Evolutionary conservation across 2,797 vertebrate species (phyloP), one percentile per base, ranked within the genome.

Genomic region (Neosilurus mollespiculum): DNA sequence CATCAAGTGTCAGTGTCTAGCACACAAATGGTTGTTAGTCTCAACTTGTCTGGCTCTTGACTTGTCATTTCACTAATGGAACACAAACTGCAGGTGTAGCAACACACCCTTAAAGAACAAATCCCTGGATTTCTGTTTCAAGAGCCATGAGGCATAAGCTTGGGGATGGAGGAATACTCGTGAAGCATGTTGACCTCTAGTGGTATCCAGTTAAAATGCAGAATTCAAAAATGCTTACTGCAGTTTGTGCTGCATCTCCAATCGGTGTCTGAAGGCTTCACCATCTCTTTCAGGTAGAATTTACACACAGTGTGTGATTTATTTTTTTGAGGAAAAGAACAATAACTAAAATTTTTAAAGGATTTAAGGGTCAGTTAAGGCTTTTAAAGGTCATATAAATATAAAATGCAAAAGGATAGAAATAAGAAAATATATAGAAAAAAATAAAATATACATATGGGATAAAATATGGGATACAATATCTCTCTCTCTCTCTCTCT

Each of bases 111-210:
- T 66, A 37, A 71, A 71, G 58, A 59, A 81, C 84, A 86, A 81
- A 82, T 87, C 79, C 58, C 77, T 78, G 69, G 81, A 88, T 82
- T 70, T 34, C 70, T 72, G 76, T 87, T 53, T 61, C 70, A n/a
- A 69, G 26, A 79, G 82, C 84, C 22, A 22, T 70, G 73, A 80
- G 84, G 67, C 81, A 81, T 69, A 61, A 73, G 71, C 5, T 80
- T 80, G 26, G 12, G 14, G 24, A 58, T 18, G 22, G 9, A 53
- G 14, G 30, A 81, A 30, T 61, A 58, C 34, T 58, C 11, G 49
- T 88, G 81, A 88, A 86, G 83, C 91, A 65, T 91, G 85, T 88
- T 90, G 90, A 87, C 91, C 82, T 86, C 93, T 82, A 81, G 85
- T 93, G 94, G 90, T 73, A 15, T 80, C 56, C 54, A 43, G 10